A percentile compares a stretch with the other conserved stretches of the same genome.
Conservation (phyloP, 2,888 invertebrate species). For the Ischnura elegans region DNA sequence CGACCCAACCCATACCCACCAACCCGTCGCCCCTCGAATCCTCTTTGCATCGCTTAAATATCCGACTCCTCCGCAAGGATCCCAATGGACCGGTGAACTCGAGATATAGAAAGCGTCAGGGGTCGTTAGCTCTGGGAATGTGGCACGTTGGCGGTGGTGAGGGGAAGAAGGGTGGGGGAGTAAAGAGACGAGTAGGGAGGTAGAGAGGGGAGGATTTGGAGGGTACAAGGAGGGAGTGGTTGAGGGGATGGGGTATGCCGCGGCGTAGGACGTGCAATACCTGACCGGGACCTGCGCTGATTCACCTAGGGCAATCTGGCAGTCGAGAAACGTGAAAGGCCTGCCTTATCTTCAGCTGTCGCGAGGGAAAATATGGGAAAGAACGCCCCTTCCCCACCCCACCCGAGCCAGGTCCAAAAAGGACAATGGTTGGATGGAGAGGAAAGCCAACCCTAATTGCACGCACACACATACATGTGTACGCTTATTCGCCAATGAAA, state of each 20-base stretch:
- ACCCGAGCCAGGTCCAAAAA: background rate
- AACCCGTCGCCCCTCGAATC: background rate
- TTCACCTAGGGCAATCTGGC: background rate
- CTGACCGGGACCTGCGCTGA: constrained; percentile 23
- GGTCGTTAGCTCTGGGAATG: constrained; percentile 15
- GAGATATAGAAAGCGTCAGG: constrained; percentile 20
- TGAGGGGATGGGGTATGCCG: background rate
- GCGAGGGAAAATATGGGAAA: background rate
- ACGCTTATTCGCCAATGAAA: background rate
- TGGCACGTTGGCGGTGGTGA: background rate
- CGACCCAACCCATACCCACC: background rate
- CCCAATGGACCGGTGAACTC: constrained; percentile 32
- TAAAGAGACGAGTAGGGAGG: background rate
- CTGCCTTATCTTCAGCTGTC: constrained; percentile 19
- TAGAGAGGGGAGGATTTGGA: background rate
- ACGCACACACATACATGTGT: too few relatives aligned
- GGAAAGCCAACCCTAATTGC: background rate
- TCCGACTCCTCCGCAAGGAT: constrained; percentile 2
- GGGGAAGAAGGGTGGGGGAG: background rate
- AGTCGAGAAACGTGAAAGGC: background rate
- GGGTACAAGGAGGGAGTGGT: background rate
- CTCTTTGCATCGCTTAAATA: constrained; percentile 22
- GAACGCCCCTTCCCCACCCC: background rate
- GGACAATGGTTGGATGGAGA: background rate
- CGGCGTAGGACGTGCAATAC: background rate